Base-by-base conservation (phyloP, 2,113 vertebrate species). In the Cyprinodon tularosa region DNA sequence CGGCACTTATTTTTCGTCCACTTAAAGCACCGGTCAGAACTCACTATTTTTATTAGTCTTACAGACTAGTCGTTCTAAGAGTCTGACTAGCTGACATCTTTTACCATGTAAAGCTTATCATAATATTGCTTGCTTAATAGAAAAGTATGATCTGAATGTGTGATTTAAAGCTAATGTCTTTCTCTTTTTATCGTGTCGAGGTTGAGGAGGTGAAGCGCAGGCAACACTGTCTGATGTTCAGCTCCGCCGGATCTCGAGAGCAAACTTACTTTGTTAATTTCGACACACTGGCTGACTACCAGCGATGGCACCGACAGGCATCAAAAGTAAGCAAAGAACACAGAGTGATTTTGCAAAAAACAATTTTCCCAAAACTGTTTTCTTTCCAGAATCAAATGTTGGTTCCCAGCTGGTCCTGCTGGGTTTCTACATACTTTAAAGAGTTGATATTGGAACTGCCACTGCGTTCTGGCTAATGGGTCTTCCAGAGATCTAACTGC, bases 191-290 rank as follows among this genome's bases (percentile, higher is more conserved):
- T 82, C 80, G 22, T 71, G 7, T 45, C 80, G 69, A 93, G 98
- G 95, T 99, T 84, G 98, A 99, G 84, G 97, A 98, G 88, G 92
- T 97, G 87, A 97, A 95, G 68, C 94, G 97, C 38, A 93, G 96
- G 50, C 96, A 96, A 62, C 92, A 96, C 83, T 96, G 96, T 0
- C 95, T 99, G 50, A 95, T 96, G 77, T 98, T 99, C 92, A 97
- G 95, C 84, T 98, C 97, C 0, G 96, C 96, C 0, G 97, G 97
- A 75, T 94, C 96, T 11, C 98, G 97, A 71, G 96, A 95, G 57
- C 97, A 98, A 70, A 98, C 96, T 0, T 99, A 97, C 91, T 97
- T 96, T 1, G 80, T 99, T 72, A 97, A 96, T 92, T 99, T 98
- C 76, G 96, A 97, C 90, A 96, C 96, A 0, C 89, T 96, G 62